Evolutionary conservation across 2,797 vertebrate genomes (phyloP), one percentile per base, ranked within the genome.

Genomic region (Sebastes elongatus): DNA sequence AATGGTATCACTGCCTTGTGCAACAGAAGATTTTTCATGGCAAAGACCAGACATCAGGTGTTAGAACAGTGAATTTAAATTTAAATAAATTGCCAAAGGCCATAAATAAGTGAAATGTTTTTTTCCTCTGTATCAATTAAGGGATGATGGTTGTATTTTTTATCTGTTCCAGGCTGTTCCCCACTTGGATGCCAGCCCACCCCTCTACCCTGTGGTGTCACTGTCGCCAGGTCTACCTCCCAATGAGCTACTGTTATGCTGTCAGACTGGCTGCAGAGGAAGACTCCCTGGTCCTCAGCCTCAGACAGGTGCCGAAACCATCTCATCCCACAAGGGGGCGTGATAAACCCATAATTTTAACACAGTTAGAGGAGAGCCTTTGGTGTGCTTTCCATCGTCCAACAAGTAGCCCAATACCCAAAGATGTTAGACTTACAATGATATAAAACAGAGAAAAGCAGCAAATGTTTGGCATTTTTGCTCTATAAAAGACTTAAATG

Each of bases 181-280:
- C 98, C 6, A 66, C 90, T 0, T 99, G 99, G 98, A 89, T 96
- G 76, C 99, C 98, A 0, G 97, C 96, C 0, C 98, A 99, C 67
- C 98, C 98, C 0, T 98, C 98, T 5, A 97, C 96, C 0, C 92
- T 99, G 61, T 99, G 99, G 98, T 99, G 98, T 84, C 98, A 99
- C 94, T 99, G 98, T 77, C 97, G 99, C 13, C 98, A 99, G 93
- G 97, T 99, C 30, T 99, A 99, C 86, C 96, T 99, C 28, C 97
- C 98, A 23, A 99, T 99, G 99, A 98, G 97, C 93, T 99, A 97
- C 93, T 99, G 98, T 77, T 99, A 99, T 0, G 97, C 97, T 3
- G 93, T 87, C 25, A 94, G 97, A 28, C 94, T 99, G 35, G 80
- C 87, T 0, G 97, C 97, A 0, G 76, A 94, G 0, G 97, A 97